Conservation (phyloP, 1,140 invertebrate species). For the Drosophila parabipectinata region DNA sequence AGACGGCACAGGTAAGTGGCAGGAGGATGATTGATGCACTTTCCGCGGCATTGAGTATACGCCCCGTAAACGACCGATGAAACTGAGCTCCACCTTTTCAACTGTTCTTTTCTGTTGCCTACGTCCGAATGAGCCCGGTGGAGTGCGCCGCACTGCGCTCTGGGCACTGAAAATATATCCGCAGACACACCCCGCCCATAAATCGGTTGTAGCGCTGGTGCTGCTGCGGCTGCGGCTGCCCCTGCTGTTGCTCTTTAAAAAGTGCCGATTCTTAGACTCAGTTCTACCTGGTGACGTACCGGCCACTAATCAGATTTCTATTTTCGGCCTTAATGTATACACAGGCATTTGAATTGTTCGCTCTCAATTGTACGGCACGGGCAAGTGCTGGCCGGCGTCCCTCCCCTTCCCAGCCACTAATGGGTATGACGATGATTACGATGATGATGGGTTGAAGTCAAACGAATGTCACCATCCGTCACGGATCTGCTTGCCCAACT, state of each 20-base stretch:
- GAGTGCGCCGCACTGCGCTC: slow-evolving; percentile 67
- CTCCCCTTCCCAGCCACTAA: slow-evolving; percentile 4
- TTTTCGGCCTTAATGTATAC: slow-evolving; percentile 70
- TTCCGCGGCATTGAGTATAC: slow-evolving; percentile 12
- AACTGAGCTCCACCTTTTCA: slow-evolving; percentile 50
- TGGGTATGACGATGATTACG: slow-evolving; percentile 2
- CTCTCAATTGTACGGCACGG: slow-evolving; percentile 61
- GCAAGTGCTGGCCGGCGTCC: slow-evolving; percentile 20
- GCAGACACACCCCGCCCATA: slow-evolving; percentile 54
- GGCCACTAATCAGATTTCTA: slow-evolving; percentile 75
- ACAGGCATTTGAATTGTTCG: slow-evolving; percentile 63
- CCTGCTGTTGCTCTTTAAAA: slow-evolving; percentile 17
- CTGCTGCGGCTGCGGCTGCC: slow-evolving; percentile 15
- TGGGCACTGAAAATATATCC: slow-evolving; percentile 50
- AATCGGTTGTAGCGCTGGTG: slow-evolving; percentile 24
- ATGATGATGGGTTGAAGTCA: slow-evolving; percentile 48
- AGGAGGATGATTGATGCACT: slow-evolving; percentile 30
- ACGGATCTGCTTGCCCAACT: slow-evolving; percentile 31
- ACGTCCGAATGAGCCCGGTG: slow-evolving; percentile 64
- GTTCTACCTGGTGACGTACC: slow-evolving; percentile 77
- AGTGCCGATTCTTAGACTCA: slow-evolving; percentile 8
- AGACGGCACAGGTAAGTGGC: slow-evolving; percentile 37
- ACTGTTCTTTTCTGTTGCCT: slow-evolving; percentile 59
- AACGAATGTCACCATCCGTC: slow-evolving; percentile 29
- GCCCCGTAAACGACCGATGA: slow-evolving; percentile 26